Evolutionary conservation across 1,140 invertebrate species (phyloP).

Genomic region (Lasioglossum albipes): DNA sequence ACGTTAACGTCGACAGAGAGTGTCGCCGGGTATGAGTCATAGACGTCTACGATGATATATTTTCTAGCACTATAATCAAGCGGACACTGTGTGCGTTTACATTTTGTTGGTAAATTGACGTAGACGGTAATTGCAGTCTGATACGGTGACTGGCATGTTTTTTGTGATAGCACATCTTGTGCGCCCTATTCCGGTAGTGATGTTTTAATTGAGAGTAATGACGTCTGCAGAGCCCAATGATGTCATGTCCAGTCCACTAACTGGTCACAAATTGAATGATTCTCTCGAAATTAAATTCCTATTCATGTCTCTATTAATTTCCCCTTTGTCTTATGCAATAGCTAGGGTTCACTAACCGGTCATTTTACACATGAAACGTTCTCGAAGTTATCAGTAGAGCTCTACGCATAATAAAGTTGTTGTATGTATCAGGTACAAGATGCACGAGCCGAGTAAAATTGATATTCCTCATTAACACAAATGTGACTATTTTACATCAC

Average conservation of each 20-base stretch:
- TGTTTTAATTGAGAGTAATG: constrained; percentile 7
- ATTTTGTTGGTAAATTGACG: constrained; percentile 1
- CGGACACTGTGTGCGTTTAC: not conserved
- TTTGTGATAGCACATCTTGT: constrained; percentile 27
- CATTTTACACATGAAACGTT: too few relatives aligned
- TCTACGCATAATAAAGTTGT: too few relatives aligned
- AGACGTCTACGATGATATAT: constrained; percentile 24
- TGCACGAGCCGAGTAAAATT: too few relatives aligned
- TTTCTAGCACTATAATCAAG: constrained; percentile 27
- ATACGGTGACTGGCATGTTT: constrained; percentile 37
- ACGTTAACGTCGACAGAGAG: constrained; percentile 26
- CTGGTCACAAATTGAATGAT: too few relatives aligned
- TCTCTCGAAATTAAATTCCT: too few relatives aligned
- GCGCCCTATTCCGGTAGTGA: not conserved
- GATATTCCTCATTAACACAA: too few relatives aligned
- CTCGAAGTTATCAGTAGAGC: too few relatives aligned
- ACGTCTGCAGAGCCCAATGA: not conserved
- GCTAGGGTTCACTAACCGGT: too few relatives aligned
- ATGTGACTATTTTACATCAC: too few relatives aligned
- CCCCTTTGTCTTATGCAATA: too few relatives aligned
- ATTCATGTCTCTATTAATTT: too few relatives aligned
- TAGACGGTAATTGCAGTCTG: constrained; percentile 32
- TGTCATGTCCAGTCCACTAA: not conserved
- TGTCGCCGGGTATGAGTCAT: constrained; percentile 26
- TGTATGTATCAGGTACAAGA: too few relatives aligned